These are phyloP conservation scores for Chironex yamaguchii DNA, from an alignment of 30 jellyfish, hydroid and myxozoan genomes.

Conservation along the genomic window DNA sequence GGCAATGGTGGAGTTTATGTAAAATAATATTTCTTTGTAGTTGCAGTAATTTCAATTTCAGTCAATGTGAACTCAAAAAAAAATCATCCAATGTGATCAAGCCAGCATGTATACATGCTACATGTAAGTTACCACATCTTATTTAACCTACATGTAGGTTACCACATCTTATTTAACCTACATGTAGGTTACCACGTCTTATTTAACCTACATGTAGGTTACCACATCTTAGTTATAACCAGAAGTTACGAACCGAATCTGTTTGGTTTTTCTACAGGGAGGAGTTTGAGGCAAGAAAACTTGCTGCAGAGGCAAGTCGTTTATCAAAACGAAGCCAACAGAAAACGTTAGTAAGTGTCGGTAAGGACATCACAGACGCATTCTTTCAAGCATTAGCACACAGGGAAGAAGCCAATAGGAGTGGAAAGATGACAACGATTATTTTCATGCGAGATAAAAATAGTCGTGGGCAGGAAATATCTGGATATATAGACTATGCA, in stretches of 20 bases:
- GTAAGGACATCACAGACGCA: constrained; percentile 86
- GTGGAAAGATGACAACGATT: constrained; percentile 93
- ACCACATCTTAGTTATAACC: too few relatives aligned
- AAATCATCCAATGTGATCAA: too few relatives aligned
- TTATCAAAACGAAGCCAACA: constrained; percentile 92
- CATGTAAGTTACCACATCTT: too few relatives aligned
- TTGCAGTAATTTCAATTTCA: too few relatives aligned
- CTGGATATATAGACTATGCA: constrained; percentile 95
- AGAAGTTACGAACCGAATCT: background rate
- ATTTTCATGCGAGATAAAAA: constrained; percentile 89
- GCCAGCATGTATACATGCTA: too few relatives aligned
- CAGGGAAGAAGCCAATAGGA: constrained; percentile 95
- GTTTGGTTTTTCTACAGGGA: constrained; percentile 83
- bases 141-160: too few relatives aligned
- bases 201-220: too few relatives aligned
- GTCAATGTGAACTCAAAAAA: too few relatives aligned
- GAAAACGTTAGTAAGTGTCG: constrained; percentile 88
- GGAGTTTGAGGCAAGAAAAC: constrained; percentile 93
- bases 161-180: too few relatives aligned
- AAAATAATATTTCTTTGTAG: too few relatives aligned
- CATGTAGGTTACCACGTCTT: too few relatives aligned
- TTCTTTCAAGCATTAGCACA: constrained; percentile 87
- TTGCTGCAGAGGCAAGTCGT: constrained; percentile 98
- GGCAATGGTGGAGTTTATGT: too few relatives aligned
- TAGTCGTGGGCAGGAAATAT: constrained; percentile 93